These are phyloP conservation scores for Callopanchax toddi DNA, from an alignment of 2,113 vertebrate genomes.

Conservation along the genomic window DNA sequence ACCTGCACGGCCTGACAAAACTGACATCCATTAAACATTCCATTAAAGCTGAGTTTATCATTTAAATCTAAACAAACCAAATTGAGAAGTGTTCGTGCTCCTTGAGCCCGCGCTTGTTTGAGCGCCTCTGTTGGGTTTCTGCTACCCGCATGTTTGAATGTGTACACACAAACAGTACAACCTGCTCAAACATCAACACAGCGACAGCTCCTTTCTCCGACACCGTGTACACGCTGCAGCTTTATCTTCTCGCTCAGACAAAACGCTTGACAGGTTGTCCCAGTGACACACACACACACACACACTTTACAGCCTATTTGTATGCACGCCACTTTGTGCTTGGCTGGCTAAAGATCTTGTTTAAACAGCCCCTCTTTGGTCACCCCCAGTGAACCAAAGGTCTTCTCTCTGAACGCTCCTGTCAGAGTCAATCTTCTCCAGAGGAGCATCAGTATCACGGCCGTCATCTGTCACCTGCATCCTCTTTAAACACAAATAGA, in stretches of 20 bases:
- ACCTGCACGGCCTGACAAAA: not conserved
- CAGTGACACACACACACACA: slow-evolving; percentile 39
- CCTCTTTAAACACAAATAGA: slow-evolving; percentile 19
- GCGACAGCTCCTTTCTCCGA: slow-evolving; percentile 52
- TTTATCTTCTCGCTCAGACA: slow-evolving; percentile 60
- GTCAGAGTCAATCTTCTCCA: slow-evolving; percentile 49
- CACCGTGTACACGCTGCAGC: slow-evolving; percentile 42
- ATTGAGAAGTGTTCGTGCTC: too few relatives aligned
- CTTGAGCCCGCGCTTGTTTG: not conserved
- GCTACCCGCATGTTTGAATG: slow-evolving; percentile 40
- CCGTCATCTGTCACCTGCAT: slow-evolving; percentile 30
- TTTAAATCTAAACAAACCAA: too few relatives aligned
- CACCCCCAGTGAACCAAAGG: slow-evolving; percentile 60
- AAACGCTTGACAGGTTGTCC: slow-evolving; percentile 59
- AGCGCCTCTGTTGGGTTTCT: slow-evolving; percentile 34
- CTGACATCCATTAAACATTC: too few relatives aligned
- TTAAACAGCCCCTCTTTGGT: slow-evolving; percentile 66
- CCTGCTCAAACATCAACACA: slow-evolving; percentile 65
- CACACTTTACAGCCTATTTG: slow-evolving; percentile 57
- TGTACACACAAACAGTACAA: slow-evolving; percentile 55
- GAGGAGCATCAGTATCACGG: slow-evolving; percentile 11
- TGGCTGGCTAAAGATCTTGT: slow-evolving; percentile 68
- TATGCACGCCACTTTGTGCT: slow-evolving; percentile 62
- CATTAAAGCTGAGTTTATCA: too few relatives aligned
- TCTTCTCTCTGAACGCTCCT: slow-evolving; percentile 41